phyloP scores from a whole-genome alignment of 2,797 vertebrate genomes.

The Galagoides demidoff region DNA sequence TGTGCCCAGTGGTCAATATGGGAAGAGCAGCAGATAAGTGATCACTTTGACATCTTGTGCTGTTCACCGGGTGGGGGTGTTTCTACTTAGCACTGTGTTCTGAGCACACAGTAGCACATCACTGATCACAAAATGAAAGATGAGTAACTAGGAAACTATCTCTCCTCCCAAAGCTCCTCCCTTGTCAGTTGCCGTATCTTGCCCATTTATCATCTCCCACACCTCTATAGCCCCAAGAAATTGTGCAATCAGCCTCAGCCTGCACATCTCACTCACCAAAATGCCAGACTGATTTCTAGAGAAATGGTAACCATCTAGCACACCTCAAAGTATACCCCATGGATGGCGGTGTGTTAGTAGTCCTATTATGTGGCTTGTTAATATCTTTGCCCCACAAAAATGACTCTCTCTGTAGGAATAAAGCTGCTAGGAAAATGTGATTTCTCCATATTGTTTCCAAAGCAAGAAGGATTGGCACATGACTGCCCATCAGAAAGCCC shows the following conservation, averaged over 20 bases:
- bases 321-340: not conserved
- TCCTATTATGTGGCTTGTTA: not conserved
- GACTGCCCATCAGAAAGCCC: not conserved
- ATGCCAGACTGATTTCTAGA: not conserved
- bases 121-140: not conserved
- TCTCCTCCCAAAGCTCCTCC: not conserved
- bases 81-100: not conserved
- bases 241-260: not conserved
- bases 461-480: not conserved
- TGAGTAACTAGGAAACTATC: not conserved
- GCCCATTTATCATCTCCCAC: not conserved
- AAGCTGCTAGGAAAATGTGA: not conserved
- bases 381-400: not conserved
- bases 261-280: not conserved
- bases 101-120: not conserved
- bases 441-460: not conserved
- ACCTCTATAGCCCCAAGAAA: not conserved
- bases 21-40: not conserved
- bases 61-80: not conserved
- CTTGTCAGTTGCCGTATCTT: not conserved
- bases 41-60: not conserved
- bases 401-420: not conserved
- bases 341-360: not conserved
- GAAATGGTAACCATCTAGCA: not conserved
- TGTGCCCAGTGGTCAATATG: not conserved